Base-by-base conservation (phyloP, 2,113 vertebrate genomes). In the Columbina picui region DNA sequence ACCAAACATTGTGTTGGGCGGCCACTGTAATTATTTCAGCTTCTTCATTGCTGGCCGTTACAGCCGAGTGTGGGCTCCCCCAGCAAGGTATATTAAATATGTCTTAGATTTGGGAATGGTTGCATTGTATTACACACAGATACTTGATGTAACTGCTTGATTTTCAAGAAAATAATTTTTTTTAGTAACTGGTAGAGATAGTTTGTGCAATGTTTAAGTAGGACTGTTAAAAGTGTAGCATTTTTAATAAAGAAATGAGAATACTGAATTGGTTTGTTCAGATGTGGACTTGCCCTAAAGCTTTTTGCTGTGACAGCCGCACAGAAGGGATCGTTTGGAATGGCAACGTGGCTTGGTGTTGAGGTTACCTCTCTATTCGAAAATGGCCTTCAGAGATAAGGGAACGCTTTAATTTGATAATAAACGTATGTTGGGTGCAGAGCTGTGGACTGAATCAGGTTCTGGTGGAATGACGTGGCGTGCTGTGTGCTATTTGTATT, bases 1-100 rank as follows among this genome's bases (percentile, higher is more conserved):
- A 87, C 70, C 84, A 92, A 96, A 38, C 49, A 18, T 41, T 93
- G 88, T 95, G 82, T 92, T 89, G 92, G 95, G 73, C 87, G 94
- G 68, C 64, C 82, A 70, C n/a, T 69, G 41, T 21, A 78, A 68
- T 85, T 81, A 76, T 69, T 90, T 84, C 79, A 65, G 36, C 25
- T 76, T 78, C 87, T 91, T 93, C 70, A 53, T 39, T 95, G 68
- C 57, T 87, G 82, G 38, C 53, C 36, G 10, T 75, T 95, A 93
- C 68, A 79, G 47, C 88, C 7, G 41, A 79, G 47, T 94, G 91
- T 78, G 82, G 63, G 74, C 64, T 97, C 29, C 76, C 55, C 47
- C 29, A 79, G 55, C n/a, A 89, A 93, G 52, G 50, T 67, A 7
- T 57, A 38, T 92, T 75, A 34, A 84, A 74, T 64, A 47, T 36